These are phyloP conservation scores for Xiphophorus birchmanni DNA, from an alignment of 2,797 vertebrate genomes.

Conservation along the genomic window DNA sequence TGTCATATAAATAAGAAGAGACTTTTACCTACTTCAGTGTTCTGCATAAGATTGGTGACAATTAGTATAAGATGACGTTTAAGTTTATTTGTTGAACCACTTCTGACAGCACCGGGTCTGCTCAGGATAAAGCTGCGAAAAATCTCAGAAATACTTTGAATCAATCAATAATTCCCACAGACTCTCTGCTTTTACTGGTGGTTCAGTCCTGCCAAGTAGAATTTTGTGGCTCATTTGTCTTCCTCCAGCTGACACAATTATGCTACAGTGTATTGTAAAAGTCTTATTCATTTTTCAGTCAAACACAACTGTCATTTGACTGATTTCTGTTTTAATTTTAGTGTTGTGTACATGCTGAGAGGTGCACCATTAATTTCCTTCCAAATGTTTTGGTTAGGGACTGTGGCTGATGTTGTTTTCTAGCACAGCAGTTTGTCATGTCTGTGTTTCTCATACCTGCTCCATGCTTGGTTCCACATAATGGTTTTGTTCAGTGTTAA, in stretches of 20 bases:
- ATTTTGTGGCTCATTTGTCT: neutral
- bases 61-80: neutral
- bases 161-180: slow-evolving; percentile 1
- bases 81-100: neutral
- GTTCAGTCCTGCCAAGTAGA: neutral
- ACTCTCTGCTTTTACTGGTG: slow-evolving; percentile 1
- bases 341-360: neutral
- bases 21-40: neutral
- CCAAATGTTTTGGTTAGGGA: neutral
- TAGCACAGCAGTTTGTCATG: neutral
- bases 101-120: neutral
- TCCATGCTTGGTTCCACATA: neutral
- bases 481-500: neutral
- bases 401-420: neutral
- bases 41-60: neutral
- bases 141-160: neutral
- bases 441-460: neutral
- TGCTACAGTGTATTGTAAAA: neutral
- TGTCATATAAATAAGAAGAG: neutral
- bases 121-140: neutral
- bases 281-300: neutral
- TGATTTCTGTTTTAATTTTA: neutral
- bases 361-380: neutral
- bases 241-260: neutral
- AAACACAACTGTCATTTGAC: neutral